Percentiles rank a stretch among this genome's conserved stretches.
These are phyloP conservation scores for Corythornis leucogaster DNA, from an alignment of 2,797 vertebrate species.

Conservation along the genomic window DNA sequence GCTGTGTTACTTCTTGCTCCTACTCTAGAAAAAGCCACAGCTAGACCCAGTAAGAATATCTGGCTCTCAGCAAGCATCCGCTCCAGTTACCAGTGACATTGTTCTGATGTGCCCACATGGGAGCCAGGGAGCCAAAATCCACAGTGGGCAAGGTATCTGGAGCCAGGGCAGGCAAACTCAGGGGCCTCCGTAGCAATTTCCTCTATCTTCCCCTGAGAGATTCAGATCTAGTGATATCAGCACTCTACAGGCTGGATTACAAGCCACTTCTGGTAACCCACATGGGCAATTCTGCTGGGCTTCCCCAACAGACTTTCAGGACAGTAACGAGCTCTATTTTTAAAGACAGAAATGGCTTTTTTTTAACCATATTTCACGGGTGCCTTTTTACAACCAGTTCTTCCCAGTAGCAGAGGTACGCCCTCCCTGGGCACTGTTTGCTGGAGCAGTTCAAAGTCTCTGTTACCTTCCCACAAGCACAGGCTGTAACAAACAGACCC, in stretches of 20 bases:
- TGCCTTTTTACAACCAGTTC: neutral
- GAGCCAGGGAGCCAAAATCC: conserved; percentile 56
- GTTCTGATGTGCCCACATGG: conserved; percentile 36
- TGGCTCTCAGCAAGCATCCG: neutral
- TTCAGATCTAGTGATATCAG: conserved; percentile 65
- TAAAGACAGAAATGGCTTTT: conserved; percentile 34
- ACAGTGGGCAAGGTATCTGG: conserved; percentile 34
- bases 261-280: conserved; percentile 73
- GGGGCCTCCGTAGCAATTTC: conserved; percentile 55
- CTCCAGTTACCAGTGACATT: conserved; percentile 39
- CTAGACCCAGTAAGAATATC: neutral
- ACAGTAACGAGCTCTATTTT: conserved; percentile 45
- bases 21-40: neutral
- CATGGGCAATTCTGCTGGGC: conserved; percentile 64
- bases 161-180: conserved; percentile 22
- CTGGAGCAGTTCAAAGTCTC: neutral
- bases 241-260: conserved; percentile 18
- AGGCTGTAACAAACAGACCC: neutral
- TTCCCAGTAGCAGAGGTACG: neutral
- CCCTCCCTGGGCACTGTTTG: neutral
- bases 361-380: neutral
- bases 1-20: neutral
- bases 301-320: conserved; percentile 66
- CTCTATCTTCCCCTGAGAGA: conserved; percentile 40
- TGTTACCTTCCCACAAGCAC: neutral